phyloP scores from a whole-genome alignment of 2,888 invertebrate genomes.

The Drosophila tripunctata region DNA sequence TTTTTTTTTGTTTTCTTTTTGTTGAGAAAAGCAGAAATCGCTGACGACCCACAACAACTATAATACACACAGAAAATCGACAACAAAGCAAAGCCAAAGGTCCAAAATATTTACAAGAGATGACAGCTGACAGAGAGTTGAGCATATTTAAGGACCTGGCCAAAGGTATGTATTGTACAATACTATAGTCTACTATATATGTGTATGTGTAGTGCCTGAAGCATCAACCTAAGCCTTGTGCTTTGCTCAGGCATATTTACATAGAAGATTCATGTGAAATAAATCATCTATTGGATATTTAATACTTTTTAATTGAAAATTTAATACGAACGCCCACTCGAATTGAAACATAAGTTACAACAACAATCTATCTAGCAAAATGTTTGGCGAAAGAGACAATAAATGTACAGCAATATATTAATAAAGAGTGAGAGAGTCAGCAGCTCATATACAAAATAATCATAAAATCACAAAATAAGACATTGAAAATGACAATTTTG shows the following conservation, averaged over 20 bases:
- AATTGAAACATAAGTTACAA: no score
- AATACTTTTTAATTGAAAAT: constrained; percentile 50
- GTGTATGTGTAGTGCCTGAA: neutral
- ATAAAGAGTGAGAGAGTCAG: no score
- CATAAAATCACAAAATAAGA: no score
- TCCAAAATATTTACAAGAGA: constrained; percentile 51
- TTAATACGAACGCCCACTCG: no score
- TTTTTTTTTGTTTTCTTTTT: constrained; percentile 19
- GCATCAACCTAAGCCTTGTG: neutral
- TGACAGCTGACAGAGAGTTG: constrained; percentile 45
- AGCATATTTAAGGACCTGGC: constrained; percentile 27
- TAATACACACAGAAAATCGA: constrained; percentile 25
- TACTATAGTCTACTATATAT: no score
- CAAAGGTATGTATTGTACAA: no score
- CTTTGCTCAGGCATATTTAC: constrained; percentile 2
- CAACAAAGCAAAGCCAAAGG: constrained; percentile 50
- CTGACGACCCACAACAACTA: constrained; percentile 19
- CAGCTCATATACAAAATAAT: no score
- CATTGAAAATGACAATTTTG: no score
- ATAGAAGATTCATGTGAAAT: constrained; percentile 15
- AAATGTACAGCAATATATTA: no score
- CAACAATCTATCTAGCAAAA: no score
- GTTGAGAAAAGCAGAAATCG: constrained; percentile 27
- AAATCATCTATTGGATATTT: constrained; percentile 30
- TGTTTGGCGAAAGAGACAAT: no score